A percentile compares a stretch with the other conserved stretches of the same genome.
phyloP scores from a whole-genome alignment of 2,113 vertebrate species.

The Aythya baeri region DNA sequence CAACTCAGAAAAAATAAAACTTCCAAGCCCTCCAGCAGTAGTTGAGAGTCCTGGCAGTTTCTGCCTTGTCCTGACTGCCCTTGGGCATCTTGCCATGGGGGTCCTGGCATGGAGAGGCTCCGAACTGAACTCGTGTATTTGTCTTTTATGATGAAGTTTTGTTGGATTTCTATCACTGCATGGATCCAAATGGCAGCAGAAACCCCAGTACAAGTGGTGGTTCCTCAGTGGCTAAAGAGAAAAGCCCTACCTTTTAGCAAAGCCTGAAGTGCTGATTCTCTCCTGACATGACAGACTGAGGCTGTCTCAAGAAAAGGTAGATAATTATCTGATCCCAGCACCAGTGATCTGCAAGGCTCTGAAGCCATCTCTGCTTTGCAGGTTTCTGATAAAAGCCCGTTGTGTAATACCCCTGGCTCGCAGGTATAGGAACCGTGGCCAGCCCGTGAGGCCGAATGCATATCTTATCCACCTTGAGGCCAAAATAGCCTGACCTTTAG shows the following conservation, averaged over 20 bases:
- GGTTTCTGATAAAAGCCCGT: slow-evolving; percentile 32
- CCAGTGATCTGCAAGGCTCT: slow-evolving; percentile 15
- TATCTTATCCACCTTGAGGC: slow-evolving; percentile 29
- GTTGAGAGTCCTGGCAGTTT: not conserved
- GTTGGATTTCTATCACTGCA: not conserved
- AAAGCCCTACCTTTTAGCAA: not conserved
- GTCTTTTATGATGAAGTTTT: not conserved
- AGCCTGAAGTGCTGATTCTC: not conserved
- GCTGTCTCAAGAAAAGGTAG: not conserved
- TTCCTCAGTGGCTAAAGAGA: not conserved
- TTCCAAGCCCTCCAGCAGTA: not conserved
- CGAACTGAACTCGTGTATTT: not conserved
- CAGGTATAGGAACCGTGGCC: not conserved
- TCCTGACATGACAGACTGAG: not conserved
- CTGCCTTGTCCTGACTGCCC: not conserved
- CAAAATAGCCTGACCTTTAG: slow-evolving; percentile 56
- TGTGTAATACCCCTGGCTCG: not conserved
- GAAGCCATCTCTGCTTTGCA: slow-evolving; percentile 51
- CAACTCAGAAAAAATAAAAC: not conserved
- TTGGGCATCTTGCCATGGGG: accelerated
- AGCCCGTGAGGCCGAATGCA: not conserved
- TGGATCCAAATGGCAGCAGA: not conserved
- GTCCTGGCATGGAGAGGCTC: not conserved
- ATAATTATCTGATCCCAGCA: slow-evolving; percentile 1
- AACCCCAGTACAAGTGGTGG: not conserved